These are phyloP conservation scores for Tupiocoris notatus DNA, from an alignment of 2,888 invertebrate genomes.

Conservation along the genomic window DNA sequence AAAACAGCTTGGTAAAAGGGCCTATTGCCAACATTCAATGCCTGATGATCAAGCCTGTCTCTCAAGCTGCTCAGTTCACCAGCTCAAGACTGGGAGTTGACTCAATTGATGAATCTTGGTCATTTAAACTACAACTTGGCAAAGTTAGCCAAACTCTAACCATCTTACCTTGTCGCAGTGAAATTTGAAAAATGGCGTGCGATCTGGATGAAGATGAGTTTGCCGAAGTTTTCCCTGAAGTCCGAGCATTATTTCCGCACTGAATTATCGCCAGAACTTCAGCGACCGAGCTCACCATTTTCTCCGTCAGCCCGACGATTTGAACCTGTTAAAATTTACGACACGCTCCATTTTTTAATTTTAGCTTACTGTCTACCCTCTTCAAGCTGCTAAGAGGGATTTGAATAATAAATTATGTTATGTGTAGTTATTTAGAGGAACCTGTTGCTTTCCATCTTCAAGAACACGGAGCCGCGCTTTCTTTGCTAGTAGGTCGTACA, in stretches of 20 bases:
- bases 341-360: too few species aligned
- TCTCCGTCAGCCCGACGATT: slow-evolving; percentile 92
- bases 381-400: too few species aligned
- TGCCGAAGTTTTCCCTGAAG: slow-evolving; percentile 95
- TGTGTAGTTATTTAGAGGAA: slow-evolving; percentile 66
- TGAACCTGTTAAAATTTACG: slow-evolving; percentile 73
- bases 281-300: slow-evolving; percentile 84
- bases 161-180: slow-evolving; percentile 64
- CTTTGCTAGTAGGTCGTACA: slow-evolving; percentile 83
- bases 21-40: too few species aligned
- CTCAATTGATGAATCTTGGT: too few species aligned
- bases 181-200: slow-evolving; percentile 98
- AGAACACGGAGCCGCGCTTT: slow-evolving; percentile 92
- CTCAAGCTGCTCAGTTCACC: not conserved
- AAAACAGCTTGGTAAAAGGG: too few species aligned
- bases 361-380: too few species aligned
- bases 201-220: slow-evolving; percentile 98
- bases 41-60: too few species aligned
- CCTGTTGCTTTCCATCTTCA: slow-evolving; percentile 96
- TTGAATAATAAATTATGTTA: not conserved
- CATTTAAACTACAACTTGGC: too few species aligned
- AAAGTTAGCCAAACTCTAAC: too few species aligned
- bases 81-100: too few species aligned
- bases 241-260: slow-evolving; percentile 83
- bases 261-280: slow-evolving; percentile 92